Percentiles rank a stretch among this genome's conserved stretches.
phyloP scores from a whole-genome alignment of 2,113 vertebrate species.

The Rissa tridactyla region DNA sequence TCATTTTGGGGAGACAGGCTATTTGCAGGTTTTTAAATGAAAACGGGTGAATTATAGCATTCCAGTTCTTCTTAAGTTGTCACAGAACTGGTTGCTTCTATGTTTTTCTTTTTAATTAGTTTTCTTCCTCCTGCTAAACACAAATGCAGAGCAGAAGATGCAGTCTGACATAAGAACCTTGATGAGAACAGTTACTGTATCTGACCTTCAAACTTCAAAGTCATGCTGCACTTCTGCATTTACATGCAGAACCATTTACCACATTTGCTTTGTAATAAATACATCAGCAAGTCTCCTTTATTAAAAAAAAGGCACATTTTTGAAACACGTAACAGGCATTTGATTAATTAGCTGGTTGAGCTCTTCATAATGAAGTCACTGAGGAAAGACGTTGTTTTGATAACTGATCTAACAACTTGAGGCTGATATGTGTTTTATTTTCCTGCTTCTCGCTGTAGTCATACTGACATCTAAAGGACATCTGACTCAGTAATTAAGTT shows the following conservation, averaged over 20 bases:
- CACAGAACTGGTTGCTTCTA: neutral
- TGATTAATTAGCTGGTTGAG: constrained; percentile 3
- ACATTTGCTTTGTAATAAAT: constrained; percentile 4
- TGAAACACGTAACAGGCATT: neutral
- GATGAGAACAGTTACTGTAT: neutral
- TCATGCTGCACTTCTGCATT: neutral
- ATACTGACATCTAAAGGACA: constrained; percentile 54
- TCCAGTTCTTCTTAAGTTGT: neutral
- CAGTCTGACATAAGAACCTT: neutral
- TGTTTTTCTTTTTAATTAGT: neutral
- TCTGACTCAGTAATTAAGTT: constrained; percentile 53
- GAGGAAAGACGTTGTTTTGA: constrained; percentile 47
- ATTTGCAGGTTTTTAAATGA: neutral
- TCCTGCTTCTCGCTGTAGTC: constrained; percentile 18
- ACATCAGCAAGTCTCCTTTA: neutral
- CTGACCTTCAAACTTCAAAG: constrained; percentile 70
- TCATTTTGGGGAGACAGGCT: neutral
- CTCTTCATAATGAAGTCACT: constrained; percentile 3
- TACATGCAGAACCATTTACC: neutral
- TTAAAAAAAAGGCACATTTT: neutral
- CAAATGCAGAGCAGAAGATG: constrained; percentile 16
- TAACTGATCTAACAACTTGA: constrained; percentile 44
- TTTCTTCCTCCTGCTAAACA: neutral
- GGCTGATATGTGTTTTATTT: constrained; percentile 12
- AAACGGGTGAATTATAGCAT: neutral